phyloP scores from a whole-genome alignment of 1,140 invertebrate genomes.

The Notospermus geniculatus region DNA sequence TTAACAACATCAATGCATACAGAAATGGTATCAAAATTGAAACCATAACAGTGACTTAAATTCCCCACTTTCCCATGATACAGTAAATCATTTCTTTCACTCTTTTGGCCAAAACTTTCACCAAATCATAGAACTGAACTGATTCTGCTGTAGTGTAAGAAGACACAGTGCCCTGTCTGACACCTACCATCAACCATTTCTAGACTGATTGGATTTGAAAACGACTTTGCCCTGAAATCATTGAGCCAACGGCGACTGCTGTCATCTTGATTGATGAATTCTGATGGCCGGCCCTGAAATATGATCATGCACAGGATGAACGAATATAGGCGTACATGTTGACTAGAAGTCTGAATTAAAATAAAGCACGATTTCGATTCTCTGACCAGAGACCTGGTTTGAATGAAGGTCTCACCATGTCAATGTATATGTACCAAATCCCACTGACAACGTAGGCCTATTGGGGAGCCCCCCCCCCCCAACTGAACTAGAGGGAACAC shows the following conservation, averaged over 20 bases:
- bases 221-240: conserved; percentile 53
- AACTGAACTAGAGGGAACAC: too few species aligned
- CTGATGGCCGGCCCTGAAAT: conserved; percentile 47
- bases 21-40: conserved; percentile 6
- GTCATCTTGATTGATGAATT: conserved; percentile 55
- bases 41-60: background rate
- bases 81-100: too few species aligned
- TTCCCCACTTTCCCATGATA: too few species aligned
- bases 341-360: too few species aligned
- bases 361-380: too few species aligned
- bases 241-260: conserved; percentile 54
- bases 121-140: background rate
- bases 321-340: too few species aligned
- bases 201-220: conserved; percentile 48
- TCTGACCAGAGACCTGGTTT: too few species aligned
- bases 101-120: background rate
- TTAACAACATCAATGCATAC: conserved; percentile 6
- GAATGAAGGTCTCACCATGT: too few species aligned
- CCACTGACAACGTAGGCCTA: too few species aligned
- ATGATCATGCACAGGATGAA: background rate
- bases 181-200: conserved; percentile 52
- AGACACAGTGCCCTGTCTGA: background rate
- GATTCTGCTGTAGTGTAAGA: background rate
- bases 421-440: too few species aligned
- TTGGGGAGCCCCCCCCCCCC: background rate